Percentiles rank a stretch among this genome's conserved stretches.
Conservation (phyloP, 2,888 invertebrate species). For the Drosophila austrosaltans region DNA sequence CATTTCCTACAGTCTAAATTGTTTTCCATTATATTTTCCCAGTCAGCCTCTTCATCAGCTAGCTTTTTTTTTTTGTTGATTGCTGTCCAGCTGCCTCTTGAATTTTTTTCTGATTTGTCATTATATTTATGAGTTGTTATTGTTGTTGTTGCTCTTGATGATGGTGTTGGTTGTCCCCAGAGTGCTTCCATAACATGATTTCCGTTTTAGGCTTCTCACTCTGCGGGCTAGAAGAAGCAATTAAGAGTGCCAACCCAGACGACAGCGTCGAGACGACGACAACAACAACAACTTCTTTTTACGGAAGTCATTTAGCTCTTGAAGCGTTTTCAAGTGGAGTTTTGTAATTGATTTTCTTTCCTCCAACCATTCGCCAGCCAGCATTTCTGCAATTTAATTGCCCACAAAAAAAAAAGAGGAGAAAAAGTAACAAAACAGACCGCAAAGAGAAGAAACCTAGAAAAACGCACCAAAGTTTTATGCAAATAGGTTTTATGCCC, state of each 20-base stretch:
- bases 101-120: conserved; percentile 71
- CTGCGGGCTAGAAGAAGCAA: conserved; percentile 46
- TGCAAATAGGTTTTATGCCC: conserved; percentile 64
- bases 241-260: conserved; percentile 37
- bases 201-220: conserved; percentile 66
- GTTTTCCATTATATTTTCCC: conserved; percentile 73
- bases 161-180: conserved; percentile 37
- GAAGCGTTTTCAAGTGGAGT: conserved; percentile 50
- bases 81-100: conserved; percentile 67
- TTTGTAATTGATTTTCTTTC: conserved; percentile 62
- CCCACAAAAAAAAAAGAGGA: conserved; percentile 48
- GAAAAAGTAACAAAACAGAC: conserved; percentile 38
- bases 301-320: conserved; percentile 71
- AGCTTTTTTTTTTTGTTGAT: conserved; percentile 43
- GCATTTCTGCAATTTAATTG: conserved; percentile 67
- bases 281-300: conserved; percentile 60
- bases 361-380: conserved; percentile 31
- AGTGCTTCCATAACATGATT: conserved; percentile 67
- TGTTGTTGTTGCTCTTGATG: conserved; percentile 42
- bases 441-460: conserved; percentile 26
- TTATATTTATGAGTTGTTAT: conserved; percentile 70
- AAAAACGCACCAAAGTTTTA: conserved; percentile 70
- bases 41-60: conserved; percentile 61
- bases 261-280: conserved; percentile 6
- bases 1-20: conserved; percentile 53